Evolutionary conservation across 1,140 invertebrate genomes (phyloP).

Genomic region (Calephelis nemesis): DNA sequence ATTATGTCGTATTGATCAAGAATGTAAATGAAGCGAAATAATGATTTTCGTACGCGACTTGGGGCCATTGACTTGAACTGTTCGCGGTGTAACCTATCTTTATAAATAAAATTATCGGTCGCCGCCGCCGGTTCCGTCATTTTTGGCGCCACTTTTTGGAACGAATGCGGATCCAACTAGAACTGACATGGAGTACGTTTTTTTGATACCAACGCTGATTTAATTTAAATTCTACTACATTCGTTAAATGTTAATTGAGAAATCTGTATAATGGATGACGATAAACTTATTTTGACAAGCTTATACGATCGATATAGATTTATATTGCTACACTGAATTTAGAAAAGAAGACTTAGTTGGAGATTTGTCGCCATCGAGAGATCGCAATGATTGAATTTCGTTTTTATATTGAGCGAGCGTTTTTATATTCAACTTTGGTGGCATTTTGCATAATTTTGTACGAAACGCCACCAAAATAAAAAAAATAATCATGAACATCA

Average conservation of each 20-base stretch:
- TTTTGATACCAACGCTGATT: slow-evolving; percentile 35
- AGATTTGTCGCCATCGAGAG: not conserved
- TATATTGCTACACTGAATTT: no score
- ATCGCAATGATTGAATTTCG: no score
- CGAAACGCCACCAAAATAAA: no score
- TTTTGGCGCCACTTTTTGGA: slow-evolving; percentile 58
- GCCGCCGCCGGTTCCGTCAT: slow-evolving; percentile 44
- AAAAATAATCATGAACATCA: no score
- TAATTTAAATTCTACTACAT: slow-evolving; percentile 29
- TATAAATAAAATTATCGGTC: slow-evolving; percentile 47
- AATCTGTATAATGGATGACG: slow-evolving; percentile 22
- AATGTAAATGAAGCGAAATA: slow-evolving; percentile 60
- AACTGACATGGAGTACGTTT: slow-evolving; percentile 33
- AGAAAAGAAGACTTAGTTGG: not conserved
- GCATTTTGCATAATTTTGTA: no score
- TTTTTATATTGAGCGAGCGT: no score
- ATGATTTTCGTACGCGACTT: slow-evolving; percentile 47
- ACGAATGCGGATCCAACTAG: slow-evolving; percentile 46
- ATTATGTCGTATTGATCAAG: slow-evolving; percentile 39
- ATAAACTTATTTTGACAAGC: slow-evolving; percentile 11
- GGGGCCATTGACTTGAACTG: slow-evolving; percentile 52
- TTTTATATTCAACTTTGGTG: no score
- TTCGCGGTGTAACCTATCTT: slow-evolving; percentile 41
- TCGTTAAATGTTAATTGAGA: slow-evolving; percentile 25
- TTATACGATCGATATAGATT: not conserved